Percentiles rank a stretch among this genome's conserved stretches.
These are phyloP conservation scores for Taphrorychus bicolor DNA, from an alignment of 2,888 invertebrate species.

Conservation along the genomic window DNA sequence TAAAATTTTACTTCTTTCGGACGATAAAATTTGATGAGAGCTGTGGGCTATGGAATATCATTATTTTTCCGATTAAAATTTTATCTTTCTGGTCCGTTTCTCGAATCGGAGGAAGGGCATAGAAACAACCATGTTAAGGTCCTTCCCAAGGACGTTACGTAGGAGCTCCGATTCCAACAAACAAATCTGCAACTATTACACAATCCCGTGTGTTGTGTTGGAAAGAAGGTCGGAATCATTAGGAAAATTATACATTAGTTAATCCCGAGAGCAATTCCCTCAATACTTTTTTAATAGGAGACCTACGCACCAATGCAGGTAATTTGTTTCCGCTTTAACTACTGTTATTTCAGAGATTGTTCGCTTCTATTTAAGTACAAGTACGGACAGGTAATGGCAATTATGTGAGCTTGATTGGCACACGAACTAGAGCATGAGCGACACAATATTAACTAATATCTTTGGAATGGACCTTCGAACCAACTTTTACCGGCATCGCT, in stretches of 20 bases:
- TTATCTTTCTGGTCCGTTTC: too few relatives aligned
- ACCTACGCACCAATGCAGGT: constrained; percentile 17
- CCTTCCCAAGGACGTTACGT: constrained; percentile 17
- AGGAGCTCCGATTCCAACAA: constrained; percentile 14
- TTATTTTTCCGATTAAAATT: not conserved
- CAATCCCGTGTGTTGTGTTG: constrained; percentile 14
- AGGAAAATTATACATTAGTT: constrained; percentile 31
- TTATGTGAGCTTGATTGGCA: constrained; percentile 13
- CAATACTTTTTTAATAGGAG: constrained; percentile 11
- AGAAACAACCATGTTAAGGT: not conserved
- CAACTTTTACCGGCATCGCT: constrained; percentile 18
- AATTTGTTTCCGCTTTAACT: constrained; percentile 28
- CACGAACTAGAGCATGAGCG: constrained; percentile 18
- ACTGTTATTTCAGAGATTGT: constrained; percentile 29
- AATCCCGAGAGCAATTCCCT: constrained; percentile 15
- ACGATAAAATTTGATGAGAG: not conserved
- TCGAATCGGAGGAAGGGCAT: not conserved
- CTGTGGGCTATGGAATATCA: not conserved
- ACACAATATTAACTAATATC: constrained; percentile 17
- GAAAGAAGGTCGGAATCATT: constrained; percentile 36
- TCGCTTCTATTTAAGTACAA: constrained; percentile 18
- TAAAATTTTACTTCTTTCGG: not conserved
- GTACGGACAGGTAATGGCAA: constrained; percentile 14
- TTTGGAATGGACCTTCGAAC: constrained; percentile 14
- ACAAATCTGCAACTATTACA: constrained; percentile 16